Base-by-base conservation (phyloP, 64 coral and sea anemone genomes). In the Anthopleura sola region DNA sequence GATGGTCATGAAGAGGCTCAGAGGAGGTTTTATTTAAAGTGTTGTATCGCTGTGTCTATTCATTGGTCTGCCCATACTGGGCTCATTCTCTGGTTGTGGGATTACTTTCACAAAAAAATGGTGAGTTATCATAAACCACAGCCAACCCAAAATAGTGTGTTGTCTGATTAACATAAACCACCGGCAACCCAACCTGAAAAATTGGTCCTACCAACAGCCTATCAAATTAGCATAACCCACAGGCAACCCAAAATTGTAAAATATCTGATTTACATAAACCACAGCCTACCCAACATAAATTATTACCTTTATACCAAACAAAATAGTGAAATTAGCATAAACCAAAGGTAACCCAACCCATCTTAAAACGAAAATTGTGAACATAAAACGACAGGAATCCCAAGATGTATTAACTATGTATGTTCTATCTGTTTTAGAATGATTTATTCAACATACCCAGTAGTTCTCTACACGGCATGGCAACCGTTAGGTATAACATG, bases 91-190 rank as follows among this genome's bases (percentile, higher is more conserved):
- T 94, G 88, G 84, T 57, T 95, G 7, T 99, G 97, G 97, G 97
- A 99, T 75, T 99, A 94, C 46, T 99, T 95, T 68, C 97, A 99
- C 78, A 99, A 90, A 37, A 92, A 90, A 90, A 90, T 99, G 93
- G 97, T 99, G 47, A 84, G 83, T 54, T 51, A 14, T 46, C 23
- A 62, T 26, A 62, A 5, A 62, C 58, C 58, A 62, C 58, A 62
- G 58, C 12, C 40, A 56, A 56, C 54, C 54, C 54, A 56, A 56
- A 3, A n/a, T n/a, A n/a, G n/a, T n/a, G n/a, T n/a, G n/a, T n/a
- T n/a, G n/a, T n/a, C n/a, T n/a, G n/a, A n/a, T n/a, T n/a, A n/a
- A n/a, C 40, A 44, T 44, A 44, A 44, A 44, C 40, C 40, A 44
- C 40, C 4, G 40, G 40, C 40, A 44, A 44, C 40, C 40, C 40